Evolutionary conservation across 2,797 vertebrate species (phyloP).

Genomic region (Cyclura pinguis): DNA sequence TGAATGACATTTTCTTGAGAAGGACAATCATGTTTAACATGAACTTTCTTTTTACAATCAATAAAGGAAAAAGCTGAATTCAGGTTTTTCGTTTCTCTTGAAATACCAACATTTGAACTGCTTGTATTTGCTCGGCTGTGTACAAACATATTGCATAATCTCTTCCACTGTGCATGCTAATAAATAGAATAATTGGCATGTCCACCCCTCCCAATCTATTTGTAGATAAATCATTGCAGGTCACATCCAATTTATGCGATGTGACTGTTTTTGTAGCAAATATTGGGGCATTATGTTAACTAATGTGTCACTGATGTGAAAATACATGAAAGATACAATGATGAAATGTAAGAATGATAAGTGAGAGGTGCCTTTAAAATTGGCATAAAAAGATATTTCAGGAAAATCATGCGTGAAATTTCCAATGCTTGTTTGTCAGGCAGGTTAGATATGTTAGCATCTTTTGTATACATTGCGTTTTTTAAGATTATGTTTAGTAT

Average conservation of each 20-base stretch:
- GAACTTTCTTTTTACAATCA: background rate
- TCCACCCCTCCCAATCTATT: background rate
- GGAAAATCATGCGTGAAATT: rapidly evolving
- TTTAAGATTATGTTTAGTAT: rapidly evolving
- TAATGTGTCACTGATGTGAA: background rate
- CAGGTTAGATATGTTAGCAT: background rate
- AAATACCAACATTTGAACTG: background rate
- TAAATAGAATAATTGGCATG: conserved; percentile 35
- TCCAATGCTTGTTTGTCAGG: rapidly evolving
- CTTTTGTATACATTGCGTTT: background rate
- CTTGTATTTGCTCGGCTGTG: conserved; percentile 29
- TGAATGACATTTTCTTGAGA: background rate
- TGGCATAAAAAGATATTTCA: rapidly evolving
- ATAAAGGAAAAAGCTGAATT: background rate
- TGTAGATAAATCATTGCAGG: rapidly evolving
- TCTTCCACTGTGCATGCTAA: background rate
- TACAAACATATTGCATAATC: background rate
- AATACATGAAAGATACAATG: background rate
- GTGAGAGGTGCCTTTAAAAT: background rate
- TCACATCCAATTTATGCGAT: background rate
- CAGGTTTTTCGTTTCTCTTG: background rate
- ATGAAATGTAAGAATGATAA: background rate
- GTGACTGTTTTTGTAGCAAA: conserved; percentile 4
- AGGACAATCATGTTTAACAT: conserved; percentile 1
- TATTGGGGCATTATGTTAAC: background rate